Evolutionary conservation across 2,888 invertebrate species (phyloP).

Genomic region (Nomada flava): DNA sequence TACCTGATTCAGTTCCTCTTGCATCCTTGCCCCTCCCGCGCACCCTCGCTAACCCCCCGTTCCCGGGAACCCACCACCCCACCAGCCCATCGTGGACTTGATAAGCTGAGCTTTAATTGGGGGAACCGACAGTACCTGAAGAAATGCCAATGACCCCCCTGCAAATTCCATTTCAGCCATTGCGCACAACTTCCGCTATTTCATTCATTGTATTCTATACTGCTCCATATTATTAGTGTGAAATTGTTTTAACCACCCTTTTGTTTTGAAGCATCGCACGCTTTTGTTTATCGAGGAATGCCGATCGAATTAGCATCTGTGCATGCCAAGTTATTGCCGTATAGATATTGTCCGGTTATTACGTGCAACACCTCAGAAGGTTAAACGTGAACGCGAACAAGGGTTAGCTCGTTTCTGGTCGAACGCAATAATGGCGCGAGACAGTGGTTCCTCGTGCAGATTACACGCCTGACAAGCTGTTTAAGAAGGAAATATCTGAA

Average conservation of each 20-base stretch:
- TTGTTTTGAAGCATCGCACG: no score
- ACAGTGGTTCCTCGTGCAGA: no score
- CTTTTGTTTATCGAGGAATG: no score
- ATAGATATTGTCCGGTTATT: neutral
- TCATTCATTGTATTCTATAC: neutral
- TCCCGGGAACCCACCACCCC: no score
- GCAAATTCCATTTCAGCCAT: constrained; percentile 14
- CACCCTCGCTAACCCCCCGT: no score
- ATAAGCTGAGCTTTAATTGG: neutral
- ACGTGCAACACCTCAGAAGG: no score
- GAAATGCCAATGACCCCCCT: neutral
- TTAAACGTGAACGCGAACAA: neutral
- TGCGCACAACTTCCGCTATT: neutral
- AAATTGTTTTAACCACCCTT: neutral
- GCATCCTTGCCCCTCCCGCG: neutral
- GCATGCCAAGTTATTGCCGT: no score
- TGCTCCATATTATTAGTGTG: neutral
- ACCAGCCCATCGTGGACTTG: neutral
- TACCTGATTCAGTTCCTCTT: neutral
- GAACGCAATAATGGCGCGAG: constrained; percentile 60
- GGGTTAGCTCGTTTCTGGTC: constrained; percentile 9
- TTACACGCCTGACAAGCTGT: no score
- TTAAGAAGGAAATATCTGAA: neutral
- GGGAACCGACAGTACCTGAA: neutral
- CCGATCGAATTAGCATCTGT: no score